Conservation (phyloP, 2,113 vertebrate species). For the Clarias gariepinus region DNA sequence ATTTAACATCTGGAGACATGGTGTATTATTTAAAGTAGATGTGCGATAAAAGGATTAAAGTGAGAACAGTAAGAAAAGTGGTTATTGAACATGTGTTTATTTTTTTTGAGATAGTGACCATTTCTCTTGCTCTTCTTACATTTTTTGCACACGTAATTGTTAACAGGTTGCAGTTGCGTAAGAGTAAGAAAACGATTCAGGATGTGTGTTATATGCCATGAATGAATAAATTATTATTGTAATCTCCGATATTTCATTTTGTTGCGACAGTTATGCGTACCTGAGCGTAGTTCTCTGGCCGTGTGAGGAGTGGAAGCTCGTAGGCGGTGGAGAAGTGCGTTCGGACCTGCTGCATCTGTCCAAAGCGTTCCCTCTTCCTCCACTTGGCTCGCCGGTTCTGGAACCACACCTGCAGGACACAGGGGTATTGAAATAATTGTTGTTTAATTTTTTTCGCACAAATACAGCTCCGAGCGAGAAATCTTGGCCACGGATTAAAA, state of each 20-base stretch:
- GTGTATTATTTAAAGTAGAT: background rate
- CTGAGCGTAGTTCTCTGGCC: slow-evolving; percentile 97
- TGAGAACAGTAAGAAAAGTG: no score
- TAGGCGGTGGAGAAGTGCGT: slow-evolving; percentile 96
- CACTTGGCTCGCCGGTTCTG: slow-evolving; percentile 97
- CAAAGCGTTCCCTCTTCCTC: slow-evolving; percentile 96
- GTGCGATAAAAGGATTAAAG: background rate
- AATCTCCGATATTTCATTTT: background rate
- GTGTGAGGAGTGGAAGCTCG: slow-evolving; percentile 90
- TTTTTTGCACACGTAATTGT: no score
- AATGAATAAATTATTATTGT: background rate
- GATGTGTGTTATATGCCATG: background rate
- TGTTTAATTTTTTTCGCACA: background rate
- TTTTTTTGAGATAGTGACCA: background rate
- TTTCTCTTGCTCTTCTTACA: no score
- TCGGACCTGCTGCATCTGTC: slow-evolving; percentile 98
- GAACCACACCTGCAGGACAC: slow-evolving; percentile 88
- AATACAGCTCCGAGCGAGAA: background rate
- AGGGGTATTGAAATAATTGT: background rate
- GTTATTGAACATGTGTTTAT: no score
- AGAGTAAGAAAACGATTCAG: background rate
- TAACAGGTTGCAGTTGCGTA: background rate
- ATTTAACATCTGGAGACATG: background rate
- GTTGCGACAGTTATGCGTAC: slow-evolving; percentile 62
- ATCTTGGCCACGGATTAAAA: background rate